Evolutionary conservation across 2,797 vertebrate genomes (phyloP), one percentile per base, ranked within the genome.

Genomic region (Sebastes kiyomatsui): DNA sequence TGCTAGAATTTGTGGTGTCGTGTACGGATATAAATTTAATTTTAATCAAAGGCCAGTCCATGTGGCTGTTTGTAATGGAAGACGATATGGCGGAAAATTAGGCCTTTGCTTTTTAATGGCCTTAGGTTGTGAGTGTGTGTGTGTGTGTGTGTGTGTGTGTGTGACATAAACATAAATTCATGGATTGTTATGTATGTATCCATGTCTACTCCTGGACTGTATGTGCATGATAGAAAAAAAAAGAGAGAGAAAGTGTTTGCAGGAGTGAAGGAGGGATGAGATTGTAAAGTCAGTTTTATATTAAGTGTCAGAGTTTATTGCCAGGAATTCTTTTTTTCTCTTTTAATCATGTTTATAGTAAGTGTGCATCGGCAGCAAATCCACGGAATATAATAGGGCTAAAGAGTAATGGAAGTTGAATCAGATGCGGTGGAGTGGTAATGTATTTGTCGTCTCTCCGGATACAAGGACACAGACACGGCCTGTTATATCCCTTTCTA

Each of bases 311-410:
- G 66, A 80, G 30, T 91, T 91, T 83, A 88, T 80, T 83, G 77
- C 66, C 1, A 1, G 49, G 14, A 33, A 61, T 72, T 80, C 81
- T 77, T 73, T 67, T 62, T 67, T 20, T 49, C 67, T 67, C 38
- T 88, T 91, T 90, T 89, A 83, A 91, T 92, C 88, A 79, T 90
- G 85, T 90, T 91, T 86, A 87, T 84, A 84, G 89, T 77, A 82
- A 84, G 84, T 72, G 79, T 84, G 87, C 79, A 70, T 88, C 74
- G 4, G 74, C 82, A 81, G 81, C 79, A 82, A 38, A 74, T 82
- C 72, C 72, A 11, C 64, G 0, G 49, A 76, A 75, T 81, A 80
- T 78, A 88, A 92, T 73, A 20, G 56, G 61, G 67, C 27, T 81
- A 70, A 86, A 77, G 84, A 90, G 79, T 84, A 87, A 89, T 84